Evolutionary conservation across 2,888 invertebrate species (phyloP), one percentile per base, ranked within the genome.

Genomic region (Brachypterus glaber): DNA sequence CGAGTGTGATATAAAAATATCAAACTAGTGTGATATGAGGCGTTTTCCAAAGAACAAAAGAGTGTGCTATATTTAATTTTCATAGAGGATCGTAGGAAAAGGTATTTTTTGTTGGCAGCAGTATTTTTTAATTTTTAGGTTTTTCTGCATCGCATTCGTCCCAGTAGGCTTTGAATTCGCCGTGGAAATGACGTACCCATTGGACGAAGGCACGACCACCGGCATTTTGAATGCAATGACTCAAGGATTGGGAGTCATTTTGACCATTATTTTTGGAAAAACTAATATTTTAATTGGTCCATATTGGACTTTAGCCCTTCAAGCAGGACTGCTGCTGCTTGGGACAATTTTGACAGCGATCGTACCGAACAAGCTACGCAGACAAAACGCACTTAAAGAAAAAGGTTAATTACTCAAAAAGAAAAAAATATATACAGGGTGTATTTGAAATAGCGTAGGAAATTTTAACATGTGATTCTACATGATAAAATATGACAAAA

Each of bases 171-270:
- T 52, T 35, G 56, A 57, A 42, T 35, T 55, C 18, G 57, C 53
- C 2, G 49, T 54, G 25, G 58, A 58, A 44, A 37, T 58, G 21
- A 54, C 58, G 8, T 56, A 48, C 43, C 58, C 58, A 18, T 42
- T 50, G 7, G 50, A 53, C 12, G 58, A 58, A 45, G 49, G 51
- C 30, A 55, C 55, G 9, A 49, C 55, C 5, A 50, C 54, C n/a
- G 57, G 57, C 26, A 39, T 58, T 24, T 34, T 58, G 24, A 52
- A 51, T 31, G 54, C 55, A 4, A 46, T 50, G 33, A 50, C 53
- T 7, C 55, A 56, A 44, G 42, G 47, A 8, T 32, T 53, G 7
- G 58, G 58, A 18, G 55, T 52, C 30, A 5, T 50, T 18, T 40
- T 51, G 17, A 49, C 52, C 4, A 30, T 52, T 31, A 32, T 40